These are phyloP conservation scores for Heliconius hermathena DNA, from an alignment of 1,140 invertebrate species.

Conservation along the genomic window DNA sequence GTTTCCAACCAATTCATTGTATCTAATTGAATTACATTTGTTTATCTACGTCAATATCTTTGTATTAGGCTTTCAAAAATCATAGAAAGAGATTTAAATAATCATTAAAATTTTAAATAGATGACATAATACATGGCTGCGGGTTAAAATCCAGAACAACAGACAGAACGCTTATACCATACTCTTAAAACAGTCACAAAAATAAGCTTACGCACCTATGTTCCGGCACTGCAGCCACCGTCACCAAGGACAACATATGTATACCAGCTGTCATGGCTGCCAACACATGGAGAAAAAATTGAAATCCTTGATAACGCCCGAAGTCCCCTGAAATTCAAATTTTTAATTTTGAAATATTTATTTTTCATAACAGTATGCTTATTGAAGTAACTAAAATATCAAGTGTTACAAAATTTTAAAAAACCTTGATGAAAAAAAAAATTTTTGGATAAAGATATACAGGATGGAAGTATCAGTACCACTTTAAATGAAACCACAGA, in stretches of 20 bases:
- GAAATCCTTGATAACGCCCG: slow-evolving; percentile 89
- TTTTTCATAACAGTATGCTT: not conserved
- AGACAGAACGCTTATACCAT: no score
- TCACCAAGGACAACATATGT: slow-evolving; percentile 90
- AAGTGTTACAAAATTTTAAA: no score
- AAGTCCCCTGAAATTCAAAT: slow-evolving; percentile 86
- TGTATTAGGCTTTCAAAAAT: not conserved
- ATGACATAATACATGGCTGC: not conserved
- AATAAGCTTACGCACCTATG: slow-evolving; percentile 82
- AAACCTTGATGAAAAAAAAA: no score
- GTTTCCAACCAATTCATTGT: not conserved
- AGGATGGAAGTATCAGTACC: no score
- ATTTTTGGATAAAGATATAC: no score
- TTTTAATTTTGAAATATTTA: not conserved
- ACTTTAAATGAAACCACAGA: no score
- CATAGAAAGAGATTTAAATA: not conserved
- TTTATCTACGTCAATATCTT: not conserved
- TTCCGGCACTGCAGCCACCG: slow-evolving; percentile 89
- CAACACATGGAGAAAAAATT: slow-evolving; percentile 89
- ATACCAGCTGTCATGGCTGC: slow-evolving; percentile 89
- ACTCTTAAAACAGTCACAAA: not conserved
- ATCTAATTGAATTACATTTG: not conserved
- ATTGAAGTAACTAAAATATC: no score
- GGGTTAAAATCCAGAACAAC: no score
- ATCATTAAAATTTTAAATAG: not conserved